Evolutionary conservation across 2,797 vertebrate genomes (phyloP), one percentile per base, ranked within the genome.

Genomic region (Xiphophorus birchmanni): DNA sequence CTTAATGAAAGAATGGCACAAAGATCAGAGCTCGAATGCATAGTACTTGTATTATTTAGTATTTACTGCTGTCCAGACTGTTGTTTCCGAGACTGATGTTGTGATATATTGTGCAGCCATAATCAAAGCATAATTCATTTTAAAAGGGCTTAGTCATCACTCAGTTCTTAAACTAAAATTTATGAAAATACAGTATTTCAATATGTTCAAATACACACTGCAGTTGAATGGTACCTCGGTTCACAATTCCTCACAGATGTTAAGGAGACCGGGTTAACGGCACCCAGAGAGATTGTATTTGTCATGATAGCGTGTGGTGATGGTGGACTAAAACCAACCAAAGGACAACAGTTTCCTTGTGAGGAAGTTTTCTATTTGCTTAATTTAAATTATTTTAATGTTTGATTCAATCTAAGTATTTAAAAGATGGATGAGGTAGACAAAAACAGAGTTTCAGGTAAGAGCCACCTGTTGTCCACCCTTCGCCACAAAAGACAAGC

Each of bases 401-500:
- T n/a, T 75, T 54, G 5, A 35, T 50, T 44, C 4, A 21, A 37
- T 21, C 12, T 15, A 42, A 5, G 42, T n/a, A 26, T 71, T 4
- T 12, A 23, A 40, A 67, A 67, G 35, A 13, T 56, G 26, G 37
- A 58, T 42, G 12, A 26, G 45, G 44, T 45, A 15, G 10, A 35
- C 8, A 18, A 54, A 71, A 73, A 10, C 13, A 60, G 7, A 32
- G 10, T 3, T 50, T 52, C 23, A 35, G 21, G 10, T 29, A 29
- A 65, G 42, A 74, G 9, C 18, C 35, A 42, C 18, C 9, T 5
- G 35, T 67, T 40, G 40, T 42, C 23, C 4, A 42, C 26, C 11
- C 21, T 42, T 44, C 26, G 52, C 84, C 82, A 48, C 78, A 81
- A 45, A 88, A 87, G 84, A 81, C 54, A 75, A 84, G 73, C 82